Evolutionary conservation across 2,797 vertebrate genomes (phyloP).

Genomic region (Parotocinclus haroldoi): DNA sequence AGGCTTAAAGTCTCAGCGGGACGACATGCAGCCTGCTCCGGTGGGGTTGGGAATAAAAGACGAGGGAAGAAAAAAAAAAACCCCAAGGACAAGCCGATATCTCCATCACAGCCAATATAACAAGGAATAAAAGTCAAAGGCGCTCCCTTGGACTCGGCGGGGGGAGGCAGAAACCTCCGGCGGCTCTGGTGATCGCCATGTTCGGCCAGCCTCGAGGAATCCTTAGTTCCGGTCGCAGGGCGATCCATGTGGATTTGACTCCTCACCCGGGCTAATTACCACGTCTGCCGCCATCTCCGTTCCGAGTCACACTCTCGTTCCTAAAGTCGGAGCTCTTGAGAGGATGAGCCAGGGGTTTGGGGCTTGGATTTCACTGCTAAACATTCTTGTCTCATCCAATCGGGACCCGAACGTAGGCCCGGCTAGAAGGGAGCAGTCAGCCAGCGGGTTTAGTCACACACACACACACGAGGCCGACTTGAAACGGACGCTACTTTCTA

Average conservation of each 20-base stretch:
- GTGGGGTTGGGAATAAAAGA: constrained; percentile 23
- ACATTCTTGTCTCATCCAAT: constrained; percentile 37
- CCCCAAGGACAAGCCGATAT: constrained; percentile 63
- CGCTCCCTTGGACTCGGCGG: constrained; percentile 51
- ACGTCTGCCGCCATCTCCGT: constrained; percentile 27
- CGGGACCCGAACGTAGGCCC: constrained; percentile 26
- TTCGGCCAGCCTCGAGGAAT: constrained; percentile 29
- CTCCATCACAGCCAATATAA: constrained; percentile 55
- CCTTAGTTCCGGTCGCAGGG: constrained; percentile 26
- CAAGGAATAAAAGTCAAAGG: constrained; percentile 57
- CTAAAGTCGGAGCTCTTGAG: constrained; percentile 24
- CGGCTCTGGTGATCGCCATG: constrained; percentile 44
- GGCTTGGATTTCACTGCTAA: constrained; percentile 48
- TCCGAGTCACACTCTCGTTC: constrained; percentile 19
- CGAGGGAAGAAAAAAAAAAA: constrained; percentile 42
- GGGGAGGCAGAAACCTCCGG: constrained; percentile 56
- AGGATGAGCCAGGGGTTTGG: constrained; percentile 29
- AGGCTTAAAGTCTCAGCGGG: constrained; percentile 7
- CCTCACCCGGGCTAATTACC: constrained; percentile 32
- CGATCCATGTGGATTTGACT: constrained; percentile 22
- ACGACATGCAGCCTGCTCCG: constrained; percentile 18
- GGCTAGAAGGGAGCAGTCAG: constrained; percentile 42
- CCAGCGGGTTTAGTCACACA: constrained; percentile 41
- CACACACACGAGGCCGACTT: constrained; percentile 40
- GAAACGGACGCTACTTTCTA: constrained; percentile 41